Evolutionary conservation across 2,888 invertebrate genomes (phyloP).

Genomic region (Peribatodes rhomboidaria): DNA sequence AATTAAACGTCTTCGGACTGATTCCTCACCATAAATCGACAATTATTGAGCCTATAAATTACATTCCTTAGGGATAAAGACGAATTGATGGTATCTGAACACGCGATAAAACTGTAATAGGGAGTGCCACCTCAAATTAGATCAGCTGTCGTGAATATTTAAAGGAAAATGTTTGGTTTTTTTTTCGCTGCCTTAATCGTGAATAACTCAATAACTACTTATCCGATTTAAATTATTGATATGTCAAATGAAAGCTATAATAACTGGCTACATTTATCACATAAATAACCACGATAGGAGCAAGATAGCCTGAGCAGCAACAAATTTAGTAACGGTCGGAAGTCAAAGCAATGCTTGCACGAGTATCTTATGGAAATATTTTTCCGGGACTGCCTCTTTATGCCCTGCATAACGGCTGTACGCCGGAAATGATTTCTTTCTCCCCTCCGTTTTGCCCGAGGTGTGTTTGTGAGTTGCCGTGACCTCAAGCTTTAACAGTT

Average conservation of each 20-base stretch:
- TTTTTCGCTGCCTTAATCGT: not conserved
- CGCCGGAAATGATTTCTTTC: slow-evolving; percentile 30
- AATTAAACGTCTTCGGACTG: slow-evolving; percentile 24
- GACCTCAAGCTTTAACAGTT: slow-evolving; percentile 28
- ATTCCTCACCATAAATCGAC: slow-evolving; percentile 41
- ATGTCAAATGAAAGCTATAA: not conserved
- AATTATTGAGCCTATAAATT: slow-evolving; percentile 52
- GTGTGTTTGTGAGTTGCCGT: slow-evolving; percentile 24
- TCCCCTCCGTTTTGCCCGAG: slow-evolving; percentile 13
- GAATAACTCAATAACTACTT: not conserved
- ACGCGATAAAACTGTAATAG: slow-evolving; percentile 50
- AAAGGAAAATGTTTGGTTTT: slow-evolving; percentile 25
- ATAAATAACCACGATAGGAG: slow-evolving; percentile 20
- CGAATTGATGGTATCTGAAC: slow-evolving; percentile 48
- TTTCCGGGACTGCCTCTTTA: slow-evolving; percentile 20
- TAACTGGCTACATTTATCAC: not conserved
- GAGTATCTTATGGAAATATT: slow-evolving; percentile 17
- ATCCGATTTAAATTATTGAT: not conserved
- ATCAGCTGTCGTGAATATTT: slow-evolving; percentile 46
- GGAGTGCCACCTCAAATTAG: slow-evolving; percentile 47
- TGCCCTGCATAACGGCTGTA: slow-evolving; percentile 11
- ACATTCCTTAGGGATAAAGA: slow-evolving; percentile 47
- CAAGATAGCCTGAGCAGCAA: not conserved
- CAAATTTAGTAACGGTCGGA: slow-evolving; percentile 16
- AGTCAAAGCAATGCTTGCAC: slow-evolving; percentile 10